These are phyloP conservation scores for Tyto alba DNA, from an alignment of 2,113 vertebrate genomes.

Conservation along the genomic window DNA sequence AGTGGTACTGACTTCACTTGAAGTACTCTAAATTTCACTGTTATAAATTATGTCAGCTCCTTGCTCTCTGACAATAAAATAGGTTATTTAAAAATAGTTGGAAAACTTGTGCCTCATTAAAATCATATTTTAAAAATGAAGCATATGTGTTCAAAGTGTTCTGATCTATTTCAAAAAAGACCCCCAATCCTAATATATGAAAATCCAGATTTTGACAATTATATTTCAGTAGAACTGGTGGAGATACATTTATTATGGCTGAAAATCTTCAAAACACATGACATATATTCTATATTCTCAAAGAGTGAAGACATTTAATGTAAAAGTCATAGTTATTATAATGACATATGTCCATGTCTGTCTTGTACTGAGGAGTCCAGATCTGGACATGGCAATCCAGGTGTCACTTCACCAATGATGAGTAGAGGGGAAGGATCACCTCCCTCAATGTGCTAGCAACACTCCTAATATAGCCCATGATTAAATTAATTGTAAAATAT, in stretches of 20 bases:
- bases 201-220: not conserved
- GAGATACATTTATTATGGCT: not conserved
- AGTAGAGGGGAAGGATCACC: not conserved
- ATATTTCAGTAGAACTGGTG: not conserved
- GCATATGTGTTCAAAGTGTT: not conserved
- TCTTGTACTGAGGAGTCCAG: not conserved
- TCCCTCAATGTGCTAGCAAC: not conserved
- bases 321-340: not conserved
- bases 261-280: not conserved
- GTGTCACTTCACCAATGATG: not conserved
- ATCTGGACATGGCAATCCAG: not conserved
- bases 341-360: not conserved
- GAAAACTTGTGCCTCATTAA: not conserved
- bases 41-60: not conserved
- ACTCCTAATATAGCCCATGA: not conserved
- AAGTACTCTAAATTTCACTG: not conserved
- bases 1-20: not conserved
- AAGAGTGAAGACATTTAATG: not conserved
- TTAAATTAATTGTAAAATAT: not conserved
- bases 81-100: not conserved
- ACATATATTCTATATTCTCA: not conserved
- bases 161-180: not conserved
- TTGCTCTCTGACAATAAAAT: not conserved
- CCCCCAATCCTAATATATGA: not conserved
- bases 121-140: not conserved